Conservation (phyloP, 2,797 vertebrate species). For the Gadopsis bispinosus region DNA sequence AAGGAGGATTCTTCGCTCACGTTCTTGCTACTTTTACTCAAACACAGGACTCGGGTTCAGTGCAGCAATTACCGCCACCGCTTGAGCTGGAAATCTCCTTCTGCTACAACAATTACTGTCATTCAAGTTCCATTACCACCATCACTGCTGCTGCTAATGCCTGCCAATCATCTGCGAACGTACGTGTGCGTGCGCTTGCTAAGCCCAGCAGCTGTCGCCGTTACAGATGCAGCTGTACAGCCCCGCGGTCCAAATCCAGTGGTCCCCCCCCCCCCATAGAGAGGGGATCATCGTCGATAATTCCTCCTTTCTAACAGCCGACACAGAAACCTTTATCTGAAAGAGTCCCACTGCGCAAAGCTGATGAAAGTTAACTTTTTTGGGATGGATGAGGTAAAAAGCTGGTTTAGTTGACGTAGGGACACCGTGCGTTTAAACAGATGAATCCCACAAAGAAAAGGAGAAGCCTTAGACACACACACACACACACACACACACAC, state of each 20-base stretch:
- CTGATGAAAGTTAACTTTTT: background rate
- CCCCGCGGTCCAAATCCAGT: background rate
- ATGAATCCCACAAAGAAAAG: background rate
- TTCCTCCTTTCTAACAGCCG: slow-evolving; percentile 16
- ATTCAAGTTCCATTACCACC: background rate
- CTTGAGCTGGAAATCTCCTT: background rate
- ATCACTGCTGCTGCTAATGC: slow-evolving; percentile 5
- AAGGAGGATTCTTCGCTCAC: background rate
- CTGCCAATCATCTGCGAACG: slow-evolving; percentile 24
- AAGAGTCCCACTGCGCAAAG: background rate
- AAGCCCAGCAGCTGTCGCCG: slow-evolving; percentile 46
- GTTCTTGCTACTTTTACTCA: background rate
- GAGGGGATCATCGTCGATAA: slow-evolving; percentile 23
- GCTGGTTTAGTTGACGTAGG: slow-evolving; percentile 3
- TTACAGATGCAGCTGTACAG: slow-evolving; percentile 42
- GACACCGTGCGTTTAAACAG: background rate
- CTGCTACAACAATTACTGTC: background rate
- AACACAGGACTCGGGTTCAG: no score
- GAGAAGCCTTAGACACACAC: background rate
- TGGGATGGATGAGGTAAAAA: slow-evolving; percentile 1
- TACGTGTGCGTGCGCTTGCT: slow-evolving; percentile 6
- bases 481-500: no score
- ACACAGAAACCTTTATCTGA: slow-evolving; percentile 12
- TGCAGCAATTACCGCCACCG: background rate
- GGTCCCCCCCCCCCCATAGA: slow-evolving; percentile 26